A percentile compares a stretch with the other conserved stretches of the same genome.
These are phyloP conservation scores for Latheticus oryzae DNA, from an alignment of 2,888 invertebrate genomes.

Conservation along the genomic window DNA sequence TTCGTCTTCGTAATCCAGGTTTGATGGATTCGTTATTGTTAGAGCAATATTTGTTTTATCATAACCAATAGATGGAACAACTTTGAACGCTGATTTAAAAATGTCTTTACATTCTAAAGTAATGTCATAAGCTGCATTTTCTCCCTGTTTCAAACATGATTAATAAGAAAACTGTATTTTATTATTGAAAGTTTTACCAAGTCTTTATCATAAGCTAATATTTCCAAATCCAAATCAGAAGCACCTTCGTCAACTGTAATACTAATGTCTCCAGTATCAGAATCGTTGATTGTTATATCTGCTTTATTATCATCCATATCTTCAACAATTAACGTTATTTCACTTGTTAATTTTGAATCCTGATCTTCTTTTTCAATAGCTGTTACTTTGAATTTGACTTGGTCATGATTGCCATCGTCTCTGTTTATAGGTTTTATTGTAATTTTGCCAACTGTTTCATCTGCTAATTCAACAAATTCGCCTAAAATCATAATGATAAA, in stretches of 20 bases:
- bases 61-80: constrained; percentile 73
- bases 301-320: constrained; percentile 72
- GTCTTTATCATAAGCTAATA: constrained; percentile 66
- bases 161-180: constrained; percentile 28
- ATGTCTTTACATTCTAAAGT: constrained; percentile 43
- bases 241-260: constrained; percentile 18
- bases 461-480: constrained; percentile 50
- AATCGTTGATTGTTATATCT: constrained; percentile 5
- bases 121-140: constrained; percentile 70
- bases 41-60: constrained; percentile 71
- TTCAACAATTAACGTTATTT: constrained; percentile 62
- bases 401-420: constrained; percentile 56
- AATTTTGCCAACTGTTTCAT: constrained; percentile 54
- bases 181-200: too few species aligned
- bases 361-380: constrained; percentile 59
- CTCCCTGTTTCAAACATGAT: constrained; percentile 65
- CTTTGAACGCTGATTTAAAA: constrained; percentile 72
- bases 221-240: constrained; percentile 3
- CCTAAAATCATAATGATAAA: constrained; percentile 37
- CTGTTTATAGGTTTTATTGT: constrained; percentile 61
- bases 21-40: constrained; percentile 68
- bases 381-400: constrained; percentile 52
- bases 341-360: constrained; percentile 45
- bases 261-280: constrained; percentile 4
- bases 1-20: constrained; percentile 71